Evolutionary conservation across 2,797 vertebrate species (phyloP).

Genomic region (Gymnodraco acuticeps): DNA sequence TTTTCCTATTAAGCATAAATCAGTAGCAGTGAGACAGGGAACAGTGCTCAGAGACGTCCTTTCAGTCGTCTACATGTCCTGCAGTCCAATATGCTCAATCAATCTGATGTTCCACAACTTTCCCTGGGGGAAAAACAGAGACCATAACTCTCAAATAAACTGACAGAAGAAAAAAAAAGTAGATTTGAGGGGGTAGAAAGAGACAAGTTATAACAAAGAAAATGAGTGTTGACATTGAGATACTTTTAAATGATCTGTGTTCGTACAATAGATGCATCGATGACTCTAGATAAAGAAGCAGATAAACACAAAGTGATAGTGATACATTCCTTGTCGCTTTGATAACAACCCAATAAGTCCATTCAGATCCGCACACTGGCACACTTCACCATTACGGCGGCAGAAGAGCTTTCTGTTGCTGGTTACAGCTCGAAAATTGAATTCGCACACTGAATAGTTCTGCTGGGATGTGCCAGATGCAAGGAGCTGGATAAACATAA

Average conservation of each 20-base stretch:
- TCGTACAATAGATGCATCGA: slow-evolving; percentile 6
- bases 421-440: slow-evolving; percentile 74
- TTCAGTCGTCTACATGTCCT: slow-evolving; percentile 37
- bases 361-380: slow-evolving; percentile 54
- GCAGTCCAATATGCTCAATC: slow-evolving; percentile 34
- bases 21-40: slow-evolving; percentile 19
- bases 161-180: slow-evolving; percentile 11
- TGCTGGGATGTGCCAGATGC: slow-evolving; percentile 73
- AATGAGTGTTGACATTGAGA: neutral
- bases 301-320: slow-evolving; percentile 14
- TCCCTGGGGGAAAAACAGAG: slow-evolving; percentile 19
- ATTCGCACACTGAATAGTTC: slow-evolving; percentile 77
- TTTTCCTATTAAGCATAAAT: slow-evolving; percentile 34
- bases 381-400: slow-evolving; percentile 57
- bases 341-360: slow-evolving; percentile 69
- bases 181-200: neutral
- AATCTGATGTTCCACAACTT: slow-evolving; percentile 56
- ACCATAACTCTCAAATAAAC: slow-evolving; percentile 18
- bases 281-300: neutral
- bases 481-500: slow-evolving; percentile 81
- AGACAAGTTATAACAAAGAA: neutral
- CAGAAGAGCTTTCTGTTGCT: slow-evolving; percentile 70
- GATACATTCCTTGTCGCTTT: slow-evolving; percentile 64
- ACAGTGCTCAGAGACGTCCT: slow-evolving; percentile 32
- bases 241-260: neutral